Base-by-base conservation (phyloP, 2,888 invertebrate genomes). In the Drosophila phalerata region DNA sequence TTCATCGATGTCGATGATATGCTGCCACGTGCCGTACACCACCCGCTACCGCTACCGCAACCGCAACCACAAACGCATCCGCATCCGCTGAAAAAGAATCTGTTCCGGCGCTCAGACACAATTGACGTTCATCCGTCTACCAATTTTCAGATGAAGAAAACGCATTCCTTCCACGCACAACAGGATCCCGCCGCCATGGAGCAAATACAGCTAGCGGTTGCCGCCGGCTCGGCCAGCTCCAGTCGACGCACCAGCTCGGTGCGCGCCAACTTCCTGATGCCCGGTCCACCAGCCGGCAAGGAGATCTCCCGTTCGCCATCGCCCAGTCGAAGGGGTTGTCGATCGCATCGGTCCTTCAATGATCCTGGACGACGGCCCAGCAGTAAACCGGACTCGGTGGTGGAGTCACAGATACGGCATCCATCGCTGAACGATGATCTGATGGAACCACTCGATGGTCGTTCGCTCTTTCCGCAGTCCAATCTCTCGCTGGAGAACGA, bases 151-250 rank as follows among this genome's bases (percentile, higher is more conserved):
- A 91, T 93, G 89, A 91, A 93, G 83, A 93, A 93, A 81, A 92
- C 93, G 76, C 92, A 92, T 75, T 93, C 93, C 66, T 93, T 93
- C 84, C 93, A 93, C 82, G 90, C 92, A 25, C 93, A 92, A 74
- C 92, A 92, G 78, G 93, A 92, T 69, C 87, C 90, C 67, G 85
- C 91, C 65, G 84, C 91, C 62, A 82, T 91, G 87, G 92, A 91
- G 66, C 91, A 91, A 63, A 85, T 91, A 22, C 80, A 92, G 67
- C 68, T 91, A 17, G 78, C 90, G 40, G 84, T 65, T 3, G 74
- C 88, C 42, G 81, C 83, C 55, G 88, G 88, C 19, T 84, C 84
- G 25, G 91, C 87, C 32, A 88, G 89, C 40, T 87, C 91, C 40
- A 90, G 91, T 53, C 88, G 92, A 2, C 91, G 93, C 72, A 92